These are phyloP conservation scores for Drosophila anomelani DNA, from an alignment of 2,888 invertebrate species.

Conservation along the genomic window DNA sequence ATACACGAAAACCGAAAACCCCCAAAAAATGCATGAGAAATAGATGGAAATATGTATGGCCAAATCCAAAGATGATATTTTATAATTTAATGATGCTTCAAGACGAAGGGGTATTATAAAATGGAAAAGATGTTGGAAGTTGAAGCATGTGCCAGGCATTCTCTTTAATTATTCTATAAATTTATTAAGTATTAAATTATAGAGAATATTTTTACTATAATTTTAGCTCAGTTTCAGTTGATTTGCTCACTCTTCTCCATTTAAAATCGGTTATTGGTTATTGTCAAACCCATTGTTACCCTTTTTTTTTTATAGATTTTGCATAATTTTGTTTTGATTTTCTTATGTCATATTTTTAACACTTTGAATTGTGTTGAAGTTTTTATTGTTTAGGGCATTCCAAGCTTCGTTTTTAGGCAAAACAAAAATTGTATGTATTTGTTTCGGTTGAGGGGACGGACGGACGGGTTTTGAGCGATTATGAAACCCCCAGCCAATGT, in stretches of 20 bases:
- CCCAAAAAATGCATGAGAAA: constrained; percentile 15
- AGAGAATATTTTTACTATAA: background rate
- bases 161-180: background rate
- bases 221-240: background rate
- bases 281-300: background rate
- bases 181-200: background rate
- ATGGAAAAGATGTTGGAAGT: background rate
- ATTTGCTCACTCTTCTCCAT: background rate
- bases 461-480: constrained; percentile 56
- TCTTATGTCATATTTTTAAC: constrained; percentile 20
- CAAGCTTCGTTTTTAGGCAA: constrained; percentile 11
- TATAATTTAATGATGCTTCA: constrained; percentile 20
- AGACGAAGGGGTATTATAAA: background rate
- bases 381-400: constrained; percentile 30
- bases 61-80: constrained; percentile 44
- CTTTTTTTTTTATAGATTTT: background rate
- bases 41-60: constrained; percentile 14
- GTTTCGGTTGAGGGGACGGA: constrained; percentile 20
- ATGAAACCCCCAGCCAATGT: constrained; percentile 63
- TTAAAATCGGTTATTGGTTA: background rate
- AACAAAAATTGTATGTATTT: background rate
- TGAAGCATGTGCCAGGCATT: background rate
- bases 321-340: constrained; percentile 19
- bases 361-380: constrained; percentile 12
- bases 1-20: constrained; percentile 12